Conservation (phyloP, 2,113 vertebrate species). For the Climacteris rufus region DNA sequence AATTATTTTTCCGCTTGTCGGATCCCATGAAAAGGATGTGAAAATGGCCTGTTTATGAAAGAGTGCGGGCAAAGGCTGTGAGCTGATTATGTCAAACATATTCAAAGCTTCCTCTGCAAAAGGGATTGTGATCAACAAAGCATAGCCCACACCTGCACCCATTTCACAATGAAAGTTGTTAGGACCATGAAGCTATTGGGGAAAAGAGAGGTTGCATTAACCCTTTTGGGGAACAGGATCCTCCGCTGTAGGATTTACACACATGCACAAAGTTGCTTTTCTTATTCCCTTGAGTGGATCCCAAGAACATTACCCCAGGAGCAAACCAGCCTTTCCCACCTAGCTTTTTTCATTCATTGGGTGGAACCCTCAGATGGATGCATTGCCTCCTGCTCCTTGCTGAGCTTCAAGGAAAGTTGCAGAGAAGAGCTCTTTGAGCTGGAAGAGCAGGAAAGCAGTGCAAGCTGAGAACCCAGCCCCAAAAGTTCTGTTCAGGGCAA, state of each 20-base stretch:
- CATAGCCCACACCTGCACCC: slow-evolving; percentile 89
- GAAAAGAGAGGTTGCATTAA: slow-evolving; percentile 68
- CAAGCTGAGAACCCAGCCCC: background rate
- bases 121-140: slow-evolving; percentile 93
- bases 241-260: background rate
- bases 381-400: background rate
- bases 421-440: background rate
- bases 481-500: background rate
- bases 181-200: slow-evolving; percentile 69
- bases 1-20: slow-evolving; percentile 99
- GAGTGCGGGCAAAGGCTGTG: slow-evolving; percentile 83
- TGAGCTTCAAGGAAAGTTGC: background rate
- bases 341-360: background rate
- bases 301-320: background rate
- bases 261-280: background rate
- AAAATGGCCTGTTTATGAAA: slow-evolving; percentile 82
- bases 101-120: slow-evolving; percentile 87
- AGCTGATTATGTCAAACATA: slow-evolving; percentile 96
- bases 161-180: slow-evolving; percentile 75
- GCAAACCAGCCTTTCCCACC: background rate
- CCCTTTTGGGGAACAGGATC: slow-evolving; percentile 6
- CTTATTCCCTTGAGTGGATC: background rate
- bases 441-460: background rate
- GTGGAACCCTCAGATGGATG: background rate
- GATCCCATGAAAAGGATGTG: slow-evolving; percentile 90